These are phyloP conservation scores for Pycnomerus fuliginosus DNA, from an alignment of 2,888 invertebrate species.

Conservation along the genomic window DNA sequence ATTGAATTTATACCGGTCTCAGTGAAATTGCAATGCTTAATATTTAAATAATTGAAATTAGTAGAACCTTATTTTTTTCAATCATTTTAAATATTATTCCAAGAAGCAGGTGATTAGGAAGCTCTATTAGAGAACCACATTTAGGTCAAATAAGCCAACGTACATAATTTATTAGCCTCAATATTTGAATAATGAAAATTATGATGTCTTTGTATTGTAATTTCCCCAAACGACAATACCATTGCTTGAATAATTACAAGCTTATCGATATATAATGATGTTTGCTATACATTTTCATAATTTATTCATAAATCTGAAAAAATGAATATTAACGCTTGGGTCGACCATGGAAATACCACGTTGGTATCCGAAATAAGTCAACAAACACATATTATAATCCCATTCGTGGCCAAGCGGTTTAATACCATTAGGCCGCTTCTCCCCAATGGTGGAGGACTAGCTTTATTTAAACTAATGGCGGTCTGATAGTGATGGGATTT, in stretches of 20 bases:
- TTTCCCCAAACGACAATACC: too few relatives aligned
- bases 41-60: too few relatives aligned
- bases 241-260: slow-evolving; percentile 7
- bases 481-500: slow-evolving; percentile 49
- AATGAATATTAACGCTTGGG: slow-evolving; percentile 9
- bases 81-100: too few relatives aligned
- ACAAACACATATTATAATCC: slow-evolving; percentile 43
- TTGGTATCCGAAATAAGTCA: slow-evolving; percentile 29
- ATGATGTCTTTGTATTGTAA: too few relatives aligned
- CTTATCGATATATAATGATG: slow-evolving; percentile 33
- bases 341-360: slow-evolving; percentile 5
- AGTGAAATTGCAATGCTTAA: too few relatives aligned
- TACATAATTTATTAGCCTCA: too few relatives aligned
- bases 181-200: too few relatives aligned
- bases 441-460: slow-evolving; percentile 39
- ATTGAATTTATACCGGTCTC: too few relatives aligned
- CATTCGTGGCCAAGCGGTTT: slow-evolving; percentile 43
- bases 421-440: slow-evolving; percentile 40
- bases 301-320: slow-evolving; percentile 31
- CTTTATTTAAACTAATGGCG: slow-evolving; percentile 48
- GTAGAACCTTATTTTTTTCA: too few relatives aligned
- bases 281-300: slow-evolving; percentile 38
- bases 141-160: too few relatives aligned
- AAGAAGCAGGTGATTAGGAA: too few relatives aligned
- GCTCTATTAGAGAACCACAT: too few relatives aligned